phyloP scores from a whole-genome alignment of 2,113 vertebrate genomes.

The Ceuthmochares aereus region DNA sequence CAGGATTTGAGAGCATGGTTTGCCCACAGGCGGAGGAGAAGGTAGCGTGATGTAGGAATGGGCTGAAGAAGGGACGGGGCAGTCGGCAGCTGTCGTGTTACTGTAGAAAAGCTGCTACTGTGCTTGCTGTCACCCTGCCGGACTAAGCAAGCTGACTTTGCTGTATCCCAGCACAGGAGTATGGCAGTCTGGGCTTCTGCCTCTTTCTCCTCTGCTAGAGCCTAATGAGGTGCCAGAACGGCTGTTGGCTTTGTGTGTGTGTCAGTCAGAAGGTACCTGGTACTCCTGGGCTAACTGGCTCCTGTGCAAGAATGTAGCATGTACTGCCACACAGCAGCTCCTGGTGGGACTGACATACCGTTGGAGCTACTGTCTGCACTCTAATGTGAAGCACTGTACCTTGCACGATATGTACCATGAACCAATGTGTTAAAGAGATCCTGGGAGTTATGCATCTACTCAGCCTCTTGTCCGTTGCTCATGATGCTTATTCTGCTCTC shows the following conservation, averaged over 20 bases:
- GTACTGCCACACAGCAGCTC: background rate
- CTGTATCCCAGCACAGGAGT: background rate
- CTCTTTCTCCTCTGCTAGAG: background rate
- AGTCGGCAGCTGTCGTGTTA: background rate
- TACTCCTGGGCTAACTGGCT: background rate
- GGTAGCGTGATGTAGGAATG: background rate
- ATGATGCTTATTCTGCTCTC: background rate
- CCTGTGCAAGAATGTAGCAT: background rate
- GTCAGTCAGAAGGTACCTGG: constrained; percentile 7
- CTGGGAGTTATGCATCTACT: background rate
- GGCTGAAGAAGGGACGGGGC: background rate
- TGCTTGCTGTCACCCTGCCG: background rate
- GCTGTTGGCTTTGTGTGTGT: background rate
- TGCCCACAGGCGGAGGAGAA: background rate
- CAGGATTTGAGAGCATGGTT: rapidly evolving
- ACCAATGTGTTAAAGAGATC: background rate
- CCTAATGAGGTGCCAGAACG: background rate
- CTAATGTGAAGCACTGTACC: background rate
- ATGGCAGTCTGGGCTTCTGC: background rate
- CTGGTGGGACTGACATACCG: background rate
- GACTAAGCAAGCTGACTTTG: background rate
- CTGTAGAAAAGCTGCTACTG: background rate
- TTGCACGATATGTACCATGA: rapidly evolving
- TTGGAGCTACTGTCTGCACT: background rate
- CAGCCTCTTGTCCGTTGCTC: background rate